Base-by-base conservation (phyloP, 2,113 vertebrate genomes). In the Nesospiza acunhae region DNA sequence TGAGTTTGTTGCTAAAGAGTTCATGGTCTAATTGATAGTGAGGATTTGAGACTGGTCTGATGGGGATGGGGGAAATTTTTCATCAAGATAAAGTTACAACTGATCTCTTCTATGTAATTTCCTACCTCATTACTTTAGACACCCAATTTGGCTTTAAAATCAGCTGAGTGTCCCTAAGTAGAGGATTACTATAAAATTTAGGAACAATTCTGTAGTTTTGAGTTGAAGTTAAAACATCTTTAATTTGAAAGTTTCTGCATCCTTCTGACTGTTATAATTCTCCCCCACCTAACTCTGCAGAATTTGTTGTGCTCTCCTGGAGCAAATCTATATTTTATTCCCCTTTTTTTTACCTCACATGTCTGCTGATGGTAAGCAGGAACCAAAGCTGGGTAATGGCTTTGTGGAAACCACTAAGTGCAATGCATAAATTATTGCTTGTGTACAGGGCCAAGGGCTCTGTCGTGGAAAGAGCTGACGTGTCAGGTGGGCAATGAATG, bases 331-430 rank as follows among this genome's bases (percentile, higher is more conserved):
- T 55, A 39, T 63, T 91, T 87, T 73, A 76, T 37, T 15, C 31
- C 2, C 9, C 28, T n/a, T 66, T 73, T 52, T 75, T 77, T 60
- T 47, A 2, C 46, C 74, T 87, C 9, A 3, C 30, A 2, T 50
- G 6, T 60, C 70, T 85, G 62, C 81, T 87, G 74, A 56, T 79
- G 50, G 70, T 63, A 84, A 75, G 74, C 70, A 64, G 56, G 73
- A 78, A 81, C 47, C 64, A 73, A 79, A n/a, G 31, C 7, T 76
- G 47, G 82, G 16, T 87, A 74, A 74, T 64, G 49, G 53, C 58
- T 95, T 93, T 94, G 50, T 46, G 69, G 44, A 85, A 86, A 18
- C 33, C 49, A 24, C 69, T 84, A 69, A 91, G 77, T 91, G 87
- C 79, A 56, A 13, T n/a, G 75, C 72, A 86, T 90, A 59, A 92